phyloP scores from a whole-genome alignment of 1,140 invertebrate genomes.

The Bombus vancouverensis region DNA sequence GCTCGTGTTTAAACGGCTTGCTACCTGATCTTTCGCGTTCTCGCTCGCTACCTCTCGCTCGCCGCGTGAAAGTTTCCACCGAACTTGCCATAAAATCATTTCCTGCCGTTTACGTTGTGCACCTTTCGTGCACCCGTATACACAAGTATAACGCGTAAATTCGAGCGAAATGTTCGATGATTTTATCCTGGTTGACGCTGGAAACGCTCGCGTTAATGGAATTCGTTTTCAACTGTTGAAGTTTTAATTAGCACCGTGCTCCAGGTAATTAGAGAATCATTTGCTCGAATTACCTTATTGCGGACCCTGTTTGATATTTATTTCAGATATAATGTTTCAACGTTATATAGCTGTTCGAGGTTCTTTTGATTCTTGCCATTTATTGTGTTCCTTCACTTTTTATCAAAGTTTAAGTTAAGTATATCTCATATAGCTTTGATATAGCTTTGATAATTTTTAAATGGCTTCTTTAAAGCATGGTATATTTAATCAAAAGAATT shows the following conservation, averaged over 20 bases:
- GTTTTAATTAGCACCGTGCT: slow-evolving; percentile 24
- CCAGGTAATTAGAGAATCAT: slow-evolving; percentile 16
- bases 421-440: too few relatives aligned
- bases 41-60: slow-evolving; percentile 18
- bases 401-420: too few relatives aligned
- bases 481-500: too few relatives aligned
- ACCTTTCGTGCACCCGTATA: neutral
- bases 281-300: slow-evolving; percentile 15
- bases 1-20: slow-evolving; percentile 43
- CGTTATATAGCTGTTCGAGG: neutral
- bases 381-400: neutral
- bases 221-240: slow-evolving; percentile 16
- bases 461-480: too few relatives aligned
- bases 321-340: neutral
- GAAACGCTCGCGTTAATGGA: slow-evolving; percentile 12
- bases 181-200: neutral
- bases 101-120: neutral
- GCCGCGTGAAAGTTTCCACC: slow-evolving; percentile 21
- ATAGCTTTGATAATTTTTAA: too few relatives aligned
- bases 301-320: neutral
- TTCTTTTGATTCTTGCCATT: neutral
- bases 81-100: slow-evolving; percentile 14
- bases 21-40: slow-evolving; percentile 47
- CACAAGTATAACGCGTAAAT: neutral
- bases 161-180: neutral